phyloP scores from a whole-genome alignment of 1,140 invertebrate genomes.

The Caenorhabditis remanei region DNA sequence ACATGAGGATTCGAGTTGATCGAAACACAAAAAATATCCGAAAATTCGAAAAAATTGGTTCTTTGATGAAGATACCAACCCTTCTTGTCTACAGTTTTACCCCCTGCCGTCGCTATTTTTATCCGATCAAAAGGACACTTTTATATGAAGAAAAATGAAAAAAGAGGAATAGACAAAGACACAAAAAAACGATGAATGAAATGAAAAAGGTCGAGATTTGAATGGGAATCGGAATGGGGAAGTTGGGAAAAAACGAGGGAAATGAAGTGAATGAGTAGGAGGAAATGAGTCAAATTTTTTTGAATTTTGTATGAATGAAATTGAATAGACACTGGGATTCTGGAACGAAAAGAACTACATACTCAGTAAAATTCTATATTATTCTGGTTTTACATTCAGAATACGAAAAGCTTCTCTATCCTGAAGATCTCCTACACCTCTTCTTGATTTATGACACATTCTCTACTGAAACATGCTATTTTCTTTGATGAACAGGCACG shows the following conservation, averaged over 20 bases:
- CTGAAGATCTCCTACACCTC: too few species aligned
- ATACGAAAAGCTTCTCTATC: too few species aligned
- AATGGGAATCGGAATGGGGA: not conserved
- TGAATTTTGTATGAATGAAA: too few species aligned
- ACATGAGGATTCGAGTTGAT: too few species aligned
- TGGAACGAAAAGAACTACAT: too few species aligned
- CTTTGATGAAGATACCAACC: not conserved
- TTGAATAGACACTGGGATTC: too few species aligned
- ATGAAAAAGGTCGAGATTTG: constrained; percentile 35
- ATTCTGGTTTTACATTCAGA: too few species aligned
- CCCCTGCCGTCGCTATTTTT: constrained; percentile 13
- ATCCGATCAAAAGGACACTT: constrained; percentile 39
- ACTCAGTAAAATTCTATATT: too few species aligned
- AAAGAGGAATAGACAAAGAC: not conserved
- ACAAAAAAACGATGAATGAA: not conserved
- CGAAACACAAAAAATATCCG: too few species aligned
- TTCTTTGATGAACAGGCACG: too few species aligned
- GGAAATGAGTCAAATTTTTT: not conserved
- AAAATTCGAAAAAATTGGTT: not conserved
- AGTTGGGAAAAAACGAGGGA: constrained; percentile 5
- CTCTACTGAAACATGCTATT: too few species aligned
- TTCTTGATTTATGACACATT: too few species aligned
- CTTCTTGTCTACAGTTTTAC: not conserved
- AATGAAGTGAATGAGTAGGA: not conserved
- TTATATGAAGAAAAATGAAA: not conserved